phyloP scores from a whole-genome alignment of 2,797 vertebrate species.

The Sparus aurata region DNA sequence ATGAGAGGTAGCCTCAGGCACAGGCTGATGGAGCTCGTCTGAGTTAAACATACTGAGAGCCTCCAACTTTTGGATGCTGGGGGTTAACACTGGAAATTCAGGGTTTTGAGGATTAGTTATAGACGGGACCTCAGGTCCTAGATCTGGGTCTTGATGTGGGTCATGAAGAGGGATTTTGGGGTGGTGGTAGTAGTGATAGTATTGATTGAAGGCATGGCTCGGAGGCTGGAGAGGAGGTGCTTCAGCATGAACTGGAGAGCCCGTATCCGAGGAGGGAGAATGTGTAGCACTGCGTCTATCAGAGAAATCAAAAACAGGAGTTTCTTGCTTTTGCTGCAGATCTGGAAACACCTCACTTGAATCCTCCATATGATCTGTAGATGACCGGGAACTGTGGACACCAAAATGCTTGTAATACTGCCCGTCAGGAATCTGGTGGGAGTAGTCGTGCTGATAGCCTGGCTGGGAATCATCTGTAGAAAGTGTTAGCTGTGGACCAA shows the following conservation, averaged over 20 bases:
- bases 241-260: constrained; percentile 6
- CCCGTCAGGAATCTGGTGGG: constrained; percentile 4
- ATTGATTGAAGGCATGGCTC: constrained; percentile 55
- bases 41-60: background rate
- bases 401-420: background rate
- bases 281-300: background rate
- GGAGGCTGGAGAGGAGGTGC: constrained; percentile 32
- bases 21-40: background rate
- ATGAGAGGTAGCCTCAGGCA: background rate
- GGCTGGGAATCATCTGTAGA: constrained; percentile 18
- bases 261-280: background rate
- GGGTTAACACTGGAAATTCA: background rate
- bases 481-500: background rate
- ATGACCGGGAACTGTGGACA: background rate
- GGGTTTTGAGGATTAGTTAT: background rate
- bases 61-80: background rate
- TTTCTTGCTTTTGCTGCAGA: background rate
- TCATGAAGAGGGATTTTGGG: constrained; percentile 73
- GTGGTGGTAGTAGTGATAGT: constrained; percentile 80
- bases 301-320: background rate
- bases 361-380: background rate
- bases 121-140: constrained; percentile 22
- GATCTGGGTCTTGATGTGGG: constrained; percentile 22
- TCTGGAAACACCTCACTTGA: background rate
- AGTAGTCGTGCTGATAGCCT: constrained; percentile 8